Percentiles rank a stretch among this genome's conserved stretches.
These are phyloP conservation scores for Phainopepla nitens DNA, from an alignment of 2,113 vertebrate genomes.

Conservation along the genomic window DNA sequence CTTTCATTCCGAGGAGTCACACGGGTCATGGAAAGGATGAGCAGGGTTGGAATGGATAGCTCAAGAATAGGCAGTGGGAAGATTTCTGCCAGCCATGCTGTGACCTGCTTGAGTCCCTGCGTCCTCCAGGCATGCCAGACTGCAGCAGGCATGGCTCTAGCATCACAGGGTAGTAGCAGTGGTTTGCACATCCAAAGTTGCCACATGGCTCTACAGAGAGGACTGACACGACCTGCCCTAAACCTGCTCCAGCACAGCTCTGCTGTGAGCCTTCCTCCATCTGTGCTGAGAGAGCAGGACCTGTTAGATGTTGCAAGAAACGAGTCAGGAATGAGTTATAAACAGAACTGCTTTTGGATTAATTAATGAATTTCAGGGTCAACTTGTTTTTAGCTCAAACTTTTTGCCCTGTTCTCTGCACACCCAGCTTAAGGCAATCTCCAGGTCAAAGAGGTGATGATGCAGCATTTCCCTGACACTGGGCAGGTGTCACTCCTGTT, in stretches of 20 bases:
- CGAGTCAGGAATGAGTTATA: background rate
- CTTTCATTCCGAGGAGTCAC: background rate
- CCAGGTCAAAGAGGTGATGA: background rate
- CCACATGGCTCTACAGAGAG: background rate
- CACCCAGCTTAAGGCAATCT: background rate
- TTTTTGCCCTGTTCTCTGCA: background rate
- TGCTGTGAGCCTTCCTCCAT: background rate
- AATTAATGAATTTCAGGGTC: background rate
- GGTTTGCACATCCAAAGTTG: background rate
- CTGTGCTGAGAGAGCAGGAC: background rate
- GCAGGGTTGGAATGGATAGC: background rate
- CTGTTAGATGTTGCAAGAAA: background rate
- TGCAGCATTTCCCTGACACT: background rate
- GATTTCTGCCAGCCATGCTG: background rate
- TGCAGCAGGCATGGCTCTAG: too few relatives aligned
- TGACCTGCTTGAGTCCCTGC: background rate
- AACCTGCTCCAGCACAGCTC: background rate
- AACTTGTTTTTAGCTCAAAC: background rate
- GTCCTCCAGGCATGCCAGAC: background rate
- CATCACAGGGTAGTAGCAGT: background rate
- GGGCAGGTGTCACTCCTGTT: background rate
- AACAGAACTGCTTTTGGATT: background rate
- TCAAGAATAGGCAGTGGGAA: background rate
- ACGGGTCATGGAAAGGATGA: fast-evolving
- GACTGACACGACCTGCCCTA: background rate